phyloP scores from a whole-genome alignment of 2,888 invertebrate genomes.

The Fragum sueziense region DNA sequence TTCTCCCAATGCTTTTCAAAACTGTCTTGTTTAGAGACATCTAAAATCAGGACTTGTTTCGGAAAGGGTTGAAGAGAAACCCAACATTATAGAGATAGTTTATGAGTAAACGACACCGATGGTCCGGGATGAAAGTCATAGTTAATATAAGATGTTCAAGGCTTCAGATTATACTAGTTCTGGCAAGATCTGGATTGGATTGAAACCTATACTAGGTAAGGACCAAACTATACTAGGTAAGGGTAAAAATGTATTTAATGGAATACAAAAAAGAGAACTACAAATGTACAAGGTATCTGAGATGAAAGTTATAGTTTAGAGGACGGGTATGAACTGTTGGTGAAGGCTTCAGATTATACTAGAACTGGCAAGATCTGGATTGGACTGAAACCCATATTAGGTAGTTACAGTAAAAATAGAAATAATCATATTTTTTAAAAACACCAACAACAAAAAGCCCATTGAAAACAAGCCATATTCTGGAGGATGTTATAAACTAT shows the following conservation, averaged over 20 bases:
- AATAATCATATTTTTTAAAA: no score
- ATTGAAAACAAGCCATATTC: no score
- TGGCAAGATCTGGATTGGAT: conserved; percentile 59
- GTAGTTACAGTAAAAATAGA: no score
- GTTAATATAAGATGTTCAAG: conserved; percentile 40
- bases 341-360: conserved; percentile 39
- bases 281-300: no score
- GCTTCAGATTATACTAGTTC: conserved; percentile 36
- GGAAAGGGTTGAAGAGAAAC: conserved; percentile 49
- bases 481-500: conserved; percentile 48
- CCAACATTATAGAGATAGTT: conserved; percentile 40
- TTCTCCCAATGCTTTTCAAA: no score
- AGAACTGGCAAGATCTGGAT: conserved; percentile 58
- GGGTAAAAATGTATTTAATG: no score
- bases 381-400: conserved; percentile 50
- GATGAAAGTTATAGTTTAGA: conserved; percentile 42
- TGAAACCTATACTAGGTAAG: conserved; percentile 52
- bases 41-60: no score
- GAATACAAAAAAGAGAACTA: no score
- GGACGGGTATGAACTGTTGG: conserved; percentile 53
- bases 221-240: no score
- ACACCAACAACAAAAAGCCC: no score
- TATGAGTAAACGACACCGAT: conserved; percentile 49
- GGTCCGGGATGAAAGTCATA: conserved; percentile 46
- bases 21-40: no score